phyloP scores from a whole-genome alignment of 2,888 invertebrate species.

The Vannuccia rotundouncinata region DNA sequence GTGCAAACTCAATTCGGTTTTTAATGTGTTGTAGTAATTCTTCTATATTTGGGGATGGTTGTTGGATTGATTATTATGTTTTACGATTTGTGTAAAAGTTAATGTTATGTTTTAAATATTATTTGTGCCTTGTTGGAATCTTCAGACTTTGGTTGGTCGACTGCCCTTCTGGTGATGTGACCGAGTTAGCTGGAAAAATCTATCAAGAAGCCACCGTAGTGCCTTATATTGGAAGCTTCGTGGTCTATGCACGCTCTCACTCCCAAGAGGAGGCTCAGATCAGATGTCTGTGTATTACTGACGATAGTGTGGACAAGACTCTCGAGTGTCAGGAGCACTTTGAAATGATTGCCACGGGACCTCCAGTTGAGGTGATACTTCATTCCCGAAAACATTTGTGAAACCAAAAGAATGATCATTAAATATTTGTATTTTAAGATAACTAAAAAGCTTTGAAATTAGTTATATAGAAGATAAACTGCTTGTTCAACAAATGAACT shows the following conservation, averaged over 20 bases:
- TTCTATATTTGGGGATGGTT: too few species aligned
- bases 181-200: constrained; percentile 95
- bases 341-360: constrained; percentile 32
- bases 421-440: too few species aligned
- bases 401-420: background rate
- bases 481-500: too few species aligned
- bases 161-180: constrained; percentile 83
- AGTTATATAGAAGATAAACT: too few species aligned
- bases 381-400: too few species aligned
- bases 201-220: constrained; percentile 97
- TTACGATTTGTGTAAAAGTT: too few species aligned
- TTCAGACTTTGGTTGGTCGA: constrained; percentile 90
- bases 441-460: too few species aligned
- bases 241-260: constrained; percentile 91
- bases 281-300: constrained; percentile 97
- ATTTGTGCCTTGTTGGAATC: too few species aligned
- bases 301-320: constrained; percentile 97
- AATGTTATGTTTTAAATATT: too few species aligned
- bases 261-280: constrained; percentile 65
- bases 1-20: too few species aligned
- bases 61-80: too few species aligned
- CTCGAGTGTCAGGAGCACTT: constrained; percentile 43
- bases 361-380: constrained; percentile 36
- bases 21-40: too few species aligned
- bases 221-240: constrained; percentile 98